Percentiles rank a stretch among this genome's conserved stretches.
phyloP scores from a whole-genome alignment of 1,140 invertebrate species.

The Drosophila pruinosa region DNA sequence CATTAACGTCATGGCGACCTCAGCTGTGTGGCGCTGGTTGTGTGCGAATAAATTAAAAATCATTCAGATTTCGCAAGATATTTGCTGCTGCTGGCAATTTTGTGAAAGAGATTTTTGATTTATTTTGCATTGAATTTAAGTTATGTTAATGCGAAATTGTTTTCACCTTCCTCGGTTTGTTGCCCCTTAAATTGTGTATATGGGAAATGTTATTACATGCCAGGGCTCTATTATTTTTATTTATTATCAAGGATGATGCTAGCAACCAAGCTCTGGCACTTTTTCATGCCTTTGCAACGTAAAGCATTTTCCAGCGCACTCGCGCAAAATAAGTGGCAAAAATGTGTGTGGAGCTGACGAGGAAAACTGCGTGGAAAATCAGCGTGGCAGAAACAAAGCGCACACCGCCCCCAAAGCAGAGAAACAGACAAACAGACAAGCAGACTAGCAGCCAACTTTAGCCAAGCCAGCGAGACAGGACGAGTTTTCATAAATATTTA shows the following conservation, averaged over 20 bases:
- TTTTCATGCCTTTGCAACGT: neutral
- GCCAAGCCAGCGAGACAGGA: conserved; percentile 41
- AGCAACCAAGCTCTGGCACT: too few species aligned
- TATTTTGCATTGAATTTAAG: conserved; percentile 59
- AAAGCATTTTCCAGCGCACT: conserved; percentile 45
- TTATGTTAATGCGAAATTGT: conserved; percentile 71
- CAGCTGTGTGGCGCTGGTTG: conserved; percentile 55
- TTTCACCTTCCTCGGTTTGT: neutral
- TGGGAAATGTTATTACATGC: conserved; percentile 62
- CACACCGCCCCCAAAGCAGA: neutral
- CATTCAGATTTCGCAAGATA: conserved; percentile 47
- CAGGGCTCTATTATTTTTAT: conserved; percentile 47
- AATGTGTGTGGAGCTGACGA: conserved; percentile 31
- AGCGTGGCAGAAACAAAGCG: conserved; percentile 59
- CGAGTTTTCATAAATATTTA: conserved; percentile 81
- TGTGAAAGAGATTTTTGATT: conserved; percentile 74
- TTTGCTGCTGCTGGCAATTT: conserved; percentile 46
- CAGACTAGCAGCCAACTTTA: conserved; percentile 49
- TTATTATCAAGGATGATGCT: conserved; percentile 37
- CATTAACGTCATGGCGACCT: neutral
- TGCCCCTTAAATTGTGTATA: conserved; percentile 61
- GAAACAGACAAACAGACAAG: neutral
- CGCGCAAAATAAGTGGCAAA: conserved; percentile 69
- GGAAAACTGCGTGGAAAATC: conserved; percentile 41
- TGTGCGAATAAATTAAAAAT: conserved; percentile 77